Conservation (phyloP, 53 echinoderm and acorn worm species). For the Glandiceps talaboti region DNA sequence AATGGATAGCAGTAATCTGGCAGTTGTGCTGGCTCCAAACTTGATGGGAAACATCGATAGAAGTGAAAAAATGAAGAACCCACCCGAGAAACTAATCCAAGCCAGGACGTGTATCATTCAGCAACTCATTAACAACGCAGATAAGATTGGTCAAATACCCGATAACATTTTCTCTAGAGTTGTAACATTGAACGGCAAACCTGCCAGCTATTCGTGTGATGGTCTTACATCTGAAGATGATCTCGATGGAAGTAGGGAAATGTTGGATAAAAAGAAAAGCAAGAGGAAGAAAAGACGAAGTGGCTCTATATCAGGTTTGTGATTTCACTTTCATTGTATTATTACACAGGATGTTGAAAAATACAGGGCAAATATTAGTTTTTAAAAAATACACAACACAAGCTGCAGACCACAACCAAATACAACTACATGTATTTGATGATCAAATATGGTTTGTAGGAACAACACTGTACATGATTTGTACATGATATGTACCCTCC, state of each 20-base stretch:
- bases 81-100: constrained; percentile 45
- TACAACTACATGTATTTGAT: no score
- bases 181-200: constrained; percentile 32
- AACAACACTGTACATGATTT: no score
- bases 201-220: constrained; percentile 39
- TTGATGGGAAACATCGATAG: constrained; percentile 42
- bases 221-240: constrained; percentile 89
- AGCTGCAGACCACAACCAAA: no score
- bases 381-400: no score
- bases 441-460: no score
- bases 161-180: constrained; percentile 56
- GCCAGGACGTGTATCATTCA: constrained; percentile 42
- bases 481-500: no score
- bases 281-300: constrained; percentile 57
- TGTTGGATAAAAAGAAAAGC: constrained; percentile 27
- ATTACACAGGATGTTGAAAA: no score
- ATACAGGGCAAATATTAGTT: no score
- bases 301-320: constrained; percentile 70
- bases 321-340: no score
- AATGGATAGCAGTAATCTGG: constrained; percentile 83
- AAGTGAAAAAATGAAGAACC: constrained; percentile 30
- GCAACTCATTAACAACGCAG: constrained; percentile 62
- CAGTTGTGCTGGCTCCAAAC: constrained; percentile 69
- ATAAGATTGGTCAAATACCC: constrained; percentile 66
- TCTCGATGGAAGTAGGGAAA: constrained; percentile 67